Evolutionary conservation across 2,888 invertebrate genomes (phyloP).

Genomic region (Eremobia ochroleuca): DNA sequence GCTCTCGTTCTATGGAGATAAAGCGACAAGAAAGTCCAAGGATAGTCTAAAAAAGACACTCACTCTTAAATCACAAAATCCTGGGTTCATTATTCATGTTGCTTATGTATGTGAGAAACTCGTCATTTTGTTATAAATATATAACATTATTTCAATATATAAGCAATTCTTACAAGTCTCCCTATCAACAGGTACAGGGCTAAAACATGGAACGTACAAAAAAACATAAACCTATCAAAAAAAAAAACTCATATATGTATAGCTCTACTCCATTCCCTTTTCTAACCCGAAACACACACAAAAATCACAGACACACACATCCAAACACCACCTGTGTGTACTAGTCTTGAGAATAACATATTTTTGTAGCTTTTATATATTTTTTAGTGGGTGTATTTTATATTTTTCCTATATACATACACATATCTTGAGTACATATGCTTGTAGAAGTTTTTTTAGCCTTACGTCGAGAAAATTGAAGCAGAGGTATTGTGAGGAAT

Average conservation of each 20-base stretch:
- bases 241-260: not conserved
- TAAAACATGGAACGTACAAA: not conserved
- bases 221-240: not conserved
- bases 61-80: too few species aligned
- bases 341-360: conserved; percentile 89
- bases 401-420: conserved; percentile 86
- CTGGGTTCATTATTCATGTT: too few species aligned
- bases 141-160: too few species aligned
- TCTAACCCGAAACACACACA: conserved; percentile 70
- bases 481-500: conserved; percentile 26
- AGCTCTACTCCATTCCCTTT: conserved; percentile 71
- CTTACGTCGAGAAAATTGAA: conserved; percentile 58
- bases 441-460: conserved; percentile 55
- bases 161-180: too few species aligned
- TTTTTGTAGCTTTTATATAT: conserved; percentile 91
- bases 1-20: too few species aligned
- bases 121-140: too few species aligned
- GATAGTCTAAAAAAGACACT: too few species aligned
- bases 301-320: conserved; percentile 71
- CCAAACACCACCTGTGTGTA: conserved; percentile 83
- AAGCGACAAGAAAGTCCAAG: too few species aligned
- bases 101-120: too few species aligned
- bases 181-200: too few species aligned
- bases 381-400: conserved; percentile 88
- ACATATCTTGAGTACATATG: conserved; percentile 36